A percentile compares a stretch with the other conserved stretches of the same genome.
phyloP scores from a whole-genome alignment of 1,140 invertebrate genomes.

The Drosophila busckii region DNA sequence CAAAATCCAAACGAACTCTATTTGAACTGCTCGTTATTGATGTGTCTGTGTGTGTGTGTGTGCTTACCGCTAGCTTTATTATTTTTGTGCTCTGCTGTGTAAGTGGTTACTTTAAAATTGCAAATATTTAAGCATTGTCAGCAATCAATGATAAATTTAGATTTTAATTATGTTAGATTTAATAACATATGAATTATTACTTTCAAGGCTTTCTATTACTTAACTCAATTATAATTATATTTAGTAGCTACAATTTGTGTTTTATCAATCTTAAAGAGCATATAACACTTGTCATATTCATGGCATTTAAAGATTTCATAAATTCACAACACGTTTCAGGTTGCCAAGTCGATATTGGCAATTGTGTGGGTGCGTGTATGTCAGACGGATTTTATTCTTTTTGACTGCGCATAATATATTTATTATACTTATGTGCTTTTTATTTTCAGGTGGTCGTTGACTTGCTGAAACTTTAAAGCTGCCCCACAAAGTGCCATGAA shows the following conservation, averaged over 20 bases:
- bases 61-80: no score
- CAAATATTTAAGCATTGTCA: no score
- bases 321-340: constrained; percentile 56
- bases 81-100: not conserved
- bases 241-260: no score
- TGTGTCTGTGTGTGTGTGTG: constrained; percentile 3
- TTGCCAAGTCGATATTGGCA: constrained; percentile 20
- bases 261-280: no score
- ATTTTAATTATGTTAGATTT: no score
- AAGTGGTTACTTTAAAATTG: no score
- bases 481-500: constrained; percentile 30
- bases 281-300: not conserved
- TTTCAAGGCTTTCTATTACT: no score
- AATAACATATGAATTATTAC: no score
- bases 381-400: constrained; percentile 43
- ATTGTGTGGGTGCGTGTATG: constrained; percentile 24
- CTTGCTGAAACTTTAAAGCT: constrained; percentile 40
- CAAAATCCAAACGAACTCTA: constrained; percentile 15
- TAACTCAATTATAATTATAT: no score
- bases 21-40: constrained; percentile 1
- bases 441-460: constrained; percentile 22
- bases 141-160: no score
- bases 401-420: constrained; percentile 35
- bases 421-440: constrained; percentile 28
- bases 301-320: constrained; percentile 13